Conservation (phyloP, 2,888 invertebrate genomes). For the Synanthedon vespiformis region DNA sequence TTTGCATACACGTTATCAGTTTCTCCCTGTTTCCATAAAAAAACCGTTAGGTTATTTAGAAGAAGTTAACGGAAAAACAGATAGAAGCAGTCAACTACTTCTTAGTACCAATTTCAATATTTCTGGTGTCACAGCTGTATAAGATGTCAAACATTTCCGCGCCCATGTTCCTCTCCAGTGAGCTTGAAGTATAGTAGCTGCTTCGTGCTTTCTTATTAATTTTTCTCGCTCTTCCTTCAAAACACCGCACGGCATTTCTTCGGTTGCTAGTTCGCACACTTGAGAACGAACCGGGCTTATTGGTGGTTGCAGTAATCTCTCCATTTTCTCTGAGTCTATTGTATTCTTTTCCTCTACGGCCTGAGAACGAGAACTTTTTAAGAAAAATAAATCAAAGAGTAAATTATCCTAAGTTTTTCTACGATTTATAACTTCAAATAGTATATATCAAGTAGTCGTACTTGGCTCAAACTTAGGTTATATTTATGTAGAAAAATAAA, state of each 20-base stretch:
- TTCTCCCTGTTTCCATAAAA: too few relatives aligned
- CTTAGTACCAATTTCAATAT: slow-evolving; percentile 34
- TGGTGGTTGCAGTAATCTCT: slow-evolving; percentile 20
- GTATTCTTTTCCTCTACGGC: slow-evolving; percentile 12
- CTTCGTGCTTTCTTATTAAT: slow-evolving; percentile 36
- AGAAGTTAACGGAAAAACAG: not conserved
- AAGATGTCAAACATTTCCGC: slow-evolving; percentile 28
- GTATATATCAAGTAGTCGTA: not conserved
- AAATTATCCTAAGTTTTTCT: too few relatives aligned
- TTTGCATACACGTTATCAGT: not conserved
- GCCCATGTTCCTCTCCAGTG: slow-evolving; percentile 50
- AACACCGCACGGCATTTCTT: slow-evolving; percentile 38
- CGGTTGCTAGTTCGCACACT: slow-evolving; percentile 43
- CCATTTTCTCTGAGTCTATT: slow-evolving; percentile 22
- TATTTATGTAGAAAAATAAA: not conserved
- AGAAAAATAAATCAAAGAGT: too few relatives aligned
- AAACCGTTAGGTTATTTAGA: too few relatives aligned
- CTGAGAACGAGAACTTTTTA: not conserved
- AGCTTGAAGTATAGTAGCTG: slow-evolving; percentile 45
- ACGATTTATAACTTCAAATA: too few relatives aligned
- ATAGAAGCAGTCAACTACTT: not conserved
- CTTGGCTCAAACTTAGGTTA: not conserved
- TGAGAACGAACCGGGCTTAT: slow-evolving; percentile 21
- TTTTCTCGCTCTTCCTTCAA: slow-evolving; percentile 42
- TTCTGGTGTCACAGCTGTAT: slow-evolving; percentile 27